Evolutionary conservation across 1,140 invertebrate species (phyloP).

Genomic region (Neotoxoptera formosana): DNA sequence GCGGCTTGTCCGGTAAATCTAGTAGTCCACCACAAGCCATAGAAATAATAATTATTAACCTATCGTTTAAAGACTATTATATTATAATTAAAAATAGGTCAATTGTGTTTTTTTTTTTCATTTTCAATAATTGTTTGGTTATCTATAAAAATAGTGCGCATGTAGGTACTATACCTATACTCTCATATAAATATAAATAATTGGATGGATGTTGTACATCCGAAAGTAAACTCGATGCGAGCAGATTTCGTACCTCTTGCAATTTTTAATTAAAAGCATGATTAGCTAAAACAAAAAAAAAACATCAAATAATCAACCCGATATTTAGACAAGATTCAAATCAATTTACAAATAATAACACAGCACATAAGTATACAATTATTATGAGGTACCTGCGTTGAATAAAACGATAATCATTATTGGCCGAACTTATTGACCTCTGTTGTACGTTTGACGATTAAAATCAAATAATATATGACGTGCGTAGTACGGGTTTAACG

Average conservation of each 20-base stretch:
- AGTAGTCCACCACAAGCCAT: neutral
- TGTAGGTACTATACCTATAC: neutral
- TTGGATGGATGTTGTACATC: neutral
- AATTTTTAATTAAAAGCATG: neutral
- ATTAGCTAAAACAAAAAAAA: neutral
- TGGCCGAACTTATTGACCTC: neutral
- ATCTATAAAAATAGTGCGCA: neutral
- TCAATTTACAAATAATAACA: neutral
- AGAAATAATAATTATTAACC: neutral
- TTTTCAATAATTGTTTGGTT: neutral
- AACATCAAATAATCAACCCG: neutral
- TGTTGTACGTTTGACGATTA: neutral
- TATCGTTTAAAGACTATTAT: neutral
- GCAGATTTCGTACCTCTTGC: neutral
- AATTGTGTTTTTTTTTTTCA: neutral
- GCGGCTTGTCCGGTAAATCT: neutral
- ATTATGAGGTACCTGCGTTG: neutral
- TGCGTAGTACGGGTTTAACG: neutral
- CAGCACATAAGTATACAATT: neutral
- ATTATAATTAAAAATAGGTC: neutral
- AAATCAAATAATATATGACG: neutral
- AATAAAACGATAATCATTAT: neutral
- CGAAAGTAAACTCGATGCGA: neutral
- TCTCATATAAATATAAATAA: neutral
- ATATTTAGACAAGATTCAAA: neutral